Conservation (phyloP, 2,797 vertebrate species). For the Lophius americanus region DNA sequence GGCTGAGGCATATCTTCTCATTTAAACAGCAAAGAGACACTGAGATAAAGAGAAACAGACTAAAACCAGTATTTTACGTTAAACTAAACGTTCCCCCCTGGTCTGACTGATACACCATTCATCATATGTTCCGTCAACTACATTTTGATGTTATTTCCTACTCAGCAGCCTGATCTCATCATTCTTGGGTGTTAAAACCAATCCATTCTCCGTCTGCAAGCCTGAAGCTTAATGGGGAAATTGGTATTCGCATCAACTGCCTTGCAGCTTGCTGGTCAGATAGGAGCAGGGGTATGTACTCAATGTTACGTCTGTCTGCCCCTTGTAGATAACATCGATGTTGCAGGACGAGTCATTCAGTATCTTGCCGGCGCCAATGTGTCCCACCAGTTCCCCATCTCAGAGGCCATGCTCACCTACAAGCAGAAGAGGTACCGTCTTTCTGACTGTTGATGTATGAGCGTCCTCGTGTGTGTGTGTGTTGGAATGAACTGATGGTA, state of each 20-base stretch:
- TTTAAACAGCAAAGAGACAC: constrained; percentile 7
- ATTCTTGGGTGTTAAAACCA: constrained; percentile 38
- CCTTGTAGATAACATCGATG: constrained; percentile 82
- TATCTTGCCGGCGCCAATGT: constrained; percentile 83
- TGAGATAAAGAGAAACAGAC: constrained; percentile 15
- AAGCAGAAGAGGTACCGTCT: constrained; percentile 85
- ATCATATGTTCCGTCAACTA: background rate
- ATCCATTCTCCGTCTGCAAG: constrained; percentile 38
- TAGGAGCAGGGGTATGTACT: constrained; percentile 13
- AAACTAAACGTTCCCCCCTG: constrained; percentile 29
- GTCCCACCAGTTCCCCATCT: constrained; percentile 87
- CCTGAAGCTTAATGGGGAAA: constrained; percentile 17
- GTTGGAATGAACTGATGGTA: constrained; percentile 27
- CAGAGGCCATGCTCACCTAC: constrained; percentile 89
- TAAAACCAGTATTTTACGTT: constrained; percentile 20
- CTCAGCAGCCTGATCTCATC: constrained; percentile 7
- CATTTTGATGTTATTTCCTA: constrained; percentile 46
- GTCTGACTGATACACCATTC: constrained; percentile 24
- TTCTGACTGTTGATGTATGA: background rate
- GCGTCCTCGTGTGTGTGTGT: constrained; percentile 17
- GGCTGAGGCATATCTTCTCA: no score
- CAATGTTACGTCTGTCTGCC: constrained; percentile 32
- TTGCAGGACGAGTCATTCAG: constrained; percentile 83
- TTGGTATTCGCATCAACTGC: constrained; percentile 27
- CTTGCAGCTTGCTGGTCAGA: constrained; percentile 37